These are phyloP conservation scores for Chlorops oryzae DNA, from an alignment of 1,140 invertebrate genomes.

Conservation along the genomic window DNA sequence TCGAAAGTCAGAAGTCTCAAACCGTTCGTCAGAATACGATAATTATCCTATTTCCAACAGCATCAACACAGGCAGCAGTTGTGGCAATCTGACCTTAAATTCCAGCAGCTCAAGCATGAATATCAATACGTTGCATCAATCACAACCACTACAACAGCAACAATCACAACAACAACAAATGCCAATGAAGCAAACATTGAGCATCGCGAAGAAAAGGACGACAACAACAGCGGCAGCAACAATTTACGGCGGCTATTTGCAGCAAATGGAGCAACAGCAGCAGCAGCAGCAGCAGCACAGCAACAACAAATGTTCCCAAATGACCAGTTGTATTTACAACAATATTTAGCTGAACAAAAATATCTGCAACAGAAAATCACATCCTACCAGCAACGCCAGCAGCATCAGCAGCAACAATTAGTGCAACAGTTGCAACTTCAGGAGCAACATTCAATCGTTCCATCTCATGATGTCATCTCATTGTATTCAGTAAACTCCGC, in stretches of 20 bases:
- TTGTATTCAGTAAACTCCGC: conserved; percentile 43
- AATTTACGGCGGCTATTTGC: conserved; percentile 13
- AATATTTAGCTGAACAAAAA: neutral
- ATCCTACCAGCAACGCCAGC: neutral
- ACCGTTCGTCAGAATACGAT: conserved; percentile 42
- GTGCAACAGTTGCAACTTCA: conserved; percentile 7
- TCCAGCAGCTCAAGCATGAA: too few relatives aligned
- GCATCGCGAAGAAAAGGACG: conserved; percentile 33
- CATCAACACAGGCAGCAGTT: conserved; percentile 5
- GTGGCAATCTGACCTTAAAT: too few relatives aligned
- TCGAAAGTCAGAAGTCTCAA: conserved; percentile 38
- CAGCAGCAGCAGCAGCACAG: conserved; percentile 17
- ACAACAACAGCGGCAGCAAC: conserved; percentile 22
- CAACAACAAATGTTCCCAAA: neutral
- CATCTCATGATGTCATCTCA: conserved; percentile 27
- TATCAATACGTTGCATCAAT: too few relatives aligned
- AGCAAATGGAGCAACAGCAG: conserved; percentile 20
- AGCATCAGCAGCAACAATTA: conserved; percentile 1
- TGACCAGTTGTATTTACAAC: neutral
- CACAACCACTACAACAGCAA: conserved; percentile 25
- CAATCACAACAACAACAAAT: conserved; percentile 17
- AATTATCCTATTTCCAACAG: conserved; percentile 30
- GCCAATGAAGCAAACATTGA: conserved; percentile 29
- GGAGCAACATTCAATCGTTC: neutral
- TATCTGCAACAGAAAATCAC: neutral